Base-by-base conservation (phyloP, 2,113 vertebrate species). In the Nasalis larvatus region DNA sequence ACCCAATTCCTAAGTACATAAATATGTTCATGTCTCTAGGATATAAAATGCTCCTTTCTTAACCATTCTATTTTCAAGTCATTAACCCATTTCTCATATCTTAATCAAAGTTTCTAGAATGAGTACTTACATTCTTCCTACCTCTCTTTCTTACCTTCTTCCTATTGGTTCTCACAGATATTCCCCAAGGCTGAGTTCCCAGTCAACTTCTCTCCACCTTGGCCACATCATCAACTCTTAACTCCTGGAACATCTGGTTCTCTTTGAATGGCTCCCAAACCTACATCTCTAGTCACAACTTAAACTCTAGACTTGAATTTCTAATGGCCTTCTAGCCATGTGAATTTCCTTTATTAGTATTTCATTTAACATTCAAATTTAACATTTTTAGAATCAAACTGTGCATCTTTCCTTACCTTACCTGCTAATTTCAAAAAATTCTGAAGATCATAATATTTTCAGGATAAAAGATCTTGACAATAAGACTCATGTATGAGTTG, bases 331-430 rank as follows among this genome's bases (percentile, higher is more conserved):
- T 2, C 21, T 82, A 47, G 13, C 27, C 32, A 76, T 6, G 6
- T 88, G 21, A 3, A 76, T 20, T 32, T 69, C 40, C 66, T 93
- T 54, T 91, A 47, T 35, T 63, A 84, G 52, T 16, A 81, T 49
- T 37, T 69, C 77, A 63, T 63, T 63, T 32, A 32, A 30, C 60
- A 63, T 30, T 63, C 30, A 76, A 84, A 93, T 27, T 37, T 86
- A 88, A 93, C 69, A 95, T 89, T 71, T 86, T 74, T 49, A 91
- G 66, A 93, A 82, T 77, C 42, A 89, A 80, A 92, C 13, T 56
- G 56, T 66, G 16, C 21, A 71, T 66, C 74, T 92, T 56, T 77
- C 80, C 12, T 92, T 17, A 96, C 18, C 23, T 77, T 82, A 95
- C 11, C 37, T 94, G 35, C 18, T 73, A 80, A 93, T 84, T 76